Percentiles rank a stretch among this genome's conserved stretches.
phyloP scores from a whole-genome alignment of 2,797 vertebrate species.

The Urophycis tenuis region DNA sequence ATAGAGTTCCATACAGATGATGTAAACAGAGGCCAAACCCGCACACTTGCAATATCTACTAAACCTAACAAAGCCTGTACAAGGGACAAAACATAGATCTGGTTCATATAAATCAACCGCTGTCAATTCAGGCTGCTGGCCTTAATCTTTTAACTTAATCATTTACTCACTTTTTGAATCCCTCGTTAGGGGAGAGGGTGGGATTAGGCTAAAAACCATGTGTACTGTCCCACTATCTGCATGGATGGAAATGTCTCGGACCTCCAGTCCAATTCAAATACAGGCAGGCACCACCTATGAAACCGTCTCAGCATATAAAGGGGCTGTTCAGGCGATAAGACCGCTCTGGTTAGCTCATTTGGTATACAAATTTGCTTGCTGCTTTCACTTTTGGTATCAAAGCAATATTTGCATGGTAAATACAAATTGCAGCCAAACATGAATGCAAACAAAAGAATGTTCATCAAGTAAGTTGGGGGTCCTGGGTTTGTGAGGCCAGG shows the following conservation, averaged over 20 bases:
- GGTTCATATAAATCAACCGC: neutral
- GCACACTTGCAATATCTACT: neutral
- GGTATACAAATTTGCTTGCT: neutral
- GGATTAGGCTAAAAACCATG: neutral
- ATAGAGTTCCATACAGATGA: constrained; percentile 9
- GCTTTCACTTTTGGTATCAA: neutral
- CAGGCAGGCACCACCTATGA: constrained; percentile 38
- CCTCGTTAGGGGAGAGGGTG: neutral
- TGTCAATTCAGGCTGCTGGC: neutral
- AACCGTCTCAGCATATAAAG: constrained; percentile 50
- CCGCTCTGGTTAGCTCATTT: constrained; percentile 4
- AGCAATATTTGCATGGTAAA: neutral
- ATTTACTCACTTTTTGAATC: neutral
- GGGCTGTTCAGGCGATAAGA: constrained; percentile 23
- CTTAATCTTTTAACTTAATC: neutral
- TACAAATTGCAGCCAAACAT: neutral
- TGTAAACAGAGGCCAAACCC: neutral
- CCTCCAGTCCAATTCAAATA: constrained; percentile 28
- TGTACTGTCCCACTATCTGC: constrained; percentile 32
- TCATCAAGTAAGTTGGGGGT: too few species aligned
- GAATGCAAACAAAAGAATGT: neutral
- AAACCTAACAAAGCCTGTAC: neutral
- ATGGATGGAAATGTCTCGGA: constrained; percentile 40
- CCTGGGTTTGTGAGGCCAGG: too few species aligned
- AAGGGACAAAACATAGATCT: neutral